Evolutionary conservation across 2,113 vertebrate genomes (phyloP).

Genomic region (Toxotes jaculatrix): DNA sequence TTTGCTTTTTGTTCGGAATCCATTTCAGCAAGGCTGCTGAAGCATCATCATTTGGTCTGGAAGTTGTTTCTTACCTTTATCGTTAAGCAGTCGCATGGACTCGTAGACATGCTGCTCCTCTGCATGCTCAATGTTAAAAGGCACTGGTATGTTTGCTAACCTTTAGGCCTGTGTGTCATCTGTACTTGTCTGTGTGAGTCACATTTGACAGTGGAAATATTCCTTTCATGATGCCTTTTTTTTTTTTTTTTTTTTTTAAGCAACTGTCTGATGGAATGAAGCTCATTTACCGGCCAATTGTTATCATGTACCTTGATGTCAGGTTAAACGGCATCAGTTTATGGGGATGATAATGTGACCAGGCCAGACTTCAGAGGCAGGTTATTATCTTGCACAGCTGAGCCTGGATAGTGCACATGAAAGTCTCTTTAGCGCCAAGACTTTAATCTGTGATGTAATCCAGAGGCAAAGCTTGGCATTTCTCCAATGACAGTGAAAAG

Average conservation of each 20-base stretch:
- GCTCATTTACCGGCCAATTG: neutral
- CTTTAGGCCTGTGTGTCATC: conserved; percentile 26
- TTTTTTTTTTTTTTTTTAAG: neutral
- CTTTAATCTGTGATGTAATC: conserved; percentile 70
- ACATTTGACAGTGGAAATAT: neutral
- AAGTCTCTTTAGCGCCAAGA: conserved; percentile 45
- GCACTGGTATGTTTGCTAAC: neutral
- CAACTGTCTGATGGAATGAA: neutral
- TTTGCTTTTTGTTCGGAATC: too few species aligned
- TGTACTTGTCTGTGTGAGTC: conserved; percentile 13
- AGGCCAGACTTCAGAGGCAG: conserved; percentile 33
- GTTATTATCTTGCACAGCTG: conserved; percentile 21
- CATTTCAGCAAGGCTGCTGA: too few species aligned
- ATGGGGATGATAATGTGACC: neutral
- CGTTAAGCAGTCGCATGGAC: neutral
- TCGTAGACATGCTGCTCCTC: neutral
- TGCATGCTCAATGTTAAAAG: neutral
- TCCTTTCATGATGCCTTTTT: neutral
- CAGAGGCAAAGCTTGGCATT: conserved; percentile 45
- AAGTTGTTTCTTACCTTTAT: too few species aligned
- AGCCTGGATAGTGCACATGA: conserved; percentile 40
- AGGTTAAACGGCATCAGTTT: neutral
- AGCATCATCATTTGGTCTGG: neutral
- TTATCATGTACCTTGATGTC: neutral
- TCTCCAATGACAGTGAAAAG: conserved; percentile 30